Evolutionary conservation across 2,888 invertebrate genomes (phyloP), one percentile per base, ranked within the genome.

Genomic region (Lissocephala sabroskyi): DNA sequence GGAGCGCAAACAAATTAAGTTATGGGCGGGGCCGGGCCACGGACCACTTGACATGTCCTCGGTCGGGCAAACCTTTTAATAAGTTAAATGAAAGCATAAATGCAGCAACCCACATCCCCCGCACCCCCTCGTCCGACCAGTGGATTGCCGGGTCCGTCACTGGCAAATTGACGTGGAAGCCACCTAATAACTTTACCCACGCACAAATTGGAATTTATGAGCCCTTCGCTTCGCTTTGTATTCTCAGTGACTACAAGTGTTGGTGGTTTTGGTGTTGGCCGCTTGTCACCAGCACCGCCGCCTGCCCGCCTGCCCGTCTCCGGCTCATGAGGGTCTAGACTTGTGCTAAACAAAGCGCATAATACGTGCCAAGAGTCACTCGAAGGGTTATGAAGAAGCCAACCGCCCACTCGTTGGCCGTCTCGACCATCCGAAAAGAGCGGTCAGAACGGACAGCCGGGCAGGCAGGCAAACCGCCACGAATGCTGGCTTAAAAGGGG

Each of bases 181-280:
- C 77, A 71, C 75, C 56, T 56, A 77, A 71, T 77, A 77, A 65
- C 70, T 70, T 76, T 55, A 49, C 45, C 65, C 66, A 60, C 53
- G 54, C 59, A 77, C 65, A 77, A 71, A 71, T 74, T 74, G 63
- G 61, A 68, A 71, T 71, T 71, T 77, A 71, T 74, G 77, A 59
- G 60, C 60, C 56, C 42, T 62, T 49, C 49, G 10, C 23, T 40
- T 30, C 26, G 35, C n/a, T n/a, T n/a, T n/a, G n/a, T n/a, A n/a
- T 29, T n/a, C 30, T 19, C 39, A 3, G 9, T 11, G 9, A 18
- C 37, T 11, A 10, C 35, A 17, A 9, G 14, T 2, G n/a, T n/a
- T n/a, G n/a, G n/a, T n/a, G 1, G 18, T 18, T 18, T 18, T 1
- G 10, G 19, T n/a, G n/a, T n/a, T n/a, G 10, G 23, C 14, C 45